These are phyloP conservation scores for Synanthedon formicaeformis DNA, from an alignment of 2,888 invertebrate species.

Conservation along the genomic window DNA sequence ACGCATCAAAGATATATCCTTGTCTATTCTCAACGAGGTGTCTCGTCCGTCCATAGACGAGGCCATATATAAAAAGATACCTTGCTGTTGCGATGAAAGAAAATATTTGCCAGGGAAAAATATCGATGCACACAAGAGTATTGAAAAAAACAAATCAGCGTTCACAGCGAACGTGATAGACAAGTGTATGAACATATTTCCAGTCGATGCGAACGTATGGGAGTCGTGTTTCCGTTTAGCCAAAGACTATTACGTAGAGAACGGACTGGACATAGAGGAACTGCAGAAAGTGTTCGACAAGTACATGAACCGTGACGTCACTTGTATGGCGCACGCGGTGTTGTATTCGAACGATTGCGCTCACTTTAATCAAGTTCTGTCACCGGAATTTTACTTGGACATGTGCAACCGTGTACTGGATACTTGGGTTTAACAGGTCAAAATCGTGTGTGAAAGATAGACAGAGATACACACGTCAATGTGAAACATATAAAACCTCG, in stretches of 20 bases:
- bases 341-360: constrained; percentile 59
- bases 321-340: constrained; percentile 57
- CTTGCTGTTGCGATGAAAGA: constrained; percentile 51
- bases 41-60: constrained; percentile 35
- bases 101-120: constrained; percentile 25
- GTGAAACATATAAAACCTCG: too few relatives aligned
- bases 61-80: constrained; percentile 28
- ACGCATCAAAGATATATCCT: constrained; percentile 50
- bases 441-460: too few relatives aligned
- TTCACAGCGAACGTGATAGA: constrained; percentile 48
- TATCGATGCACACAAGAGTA: constrained; percentile 12
- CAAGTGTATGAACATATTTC: constrained; percentile 50
- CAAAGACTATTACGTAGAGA: constrained; percentile 50
- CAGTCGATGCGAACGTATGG: constrained; percentile 47
- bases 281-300: constrained; percentile 69
- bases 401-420: constrained; percentile 60
- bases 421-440: constrained; percentile 41
- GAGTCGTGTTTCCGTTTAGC: constrained; percentile 49
- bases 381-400: constrained; percentile 58
- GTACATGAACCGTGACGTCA: constrained; percentile 61
- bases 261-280: constrained; percentile 48
- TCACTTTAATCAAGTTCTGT: constrained; percentile 53
- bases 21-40: constrained; percentile 50
- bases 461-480: too few relatives aligned
- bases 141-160: constrained; percentile 27